phyloP scores from a whole-genome alignment of 2,888 invertebrate species.

The Ganaspis brasiliensis region DNA sequence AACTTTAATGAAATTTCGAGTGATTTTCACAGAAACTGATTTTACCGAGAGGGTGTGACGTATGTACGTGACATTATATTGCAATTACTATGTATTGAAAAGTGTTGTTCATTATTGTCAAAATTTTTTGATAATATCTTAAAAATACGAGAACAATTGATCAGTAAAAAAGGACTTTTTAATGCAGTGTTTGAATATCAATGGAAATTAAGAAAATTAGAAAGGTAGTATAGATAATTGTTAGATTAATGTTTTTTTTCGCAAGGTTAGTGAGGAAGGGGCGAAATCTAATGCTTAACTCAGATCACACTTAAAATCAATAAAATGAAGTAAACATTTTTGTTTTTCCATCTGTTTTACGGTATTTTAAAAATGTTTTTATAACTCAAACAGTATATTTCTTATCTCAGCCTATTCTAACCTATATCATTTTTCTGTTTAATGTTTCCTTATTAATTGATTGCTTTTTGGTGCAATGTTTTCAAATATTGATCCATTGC shows the following conservation, averaged over 20 bases:
- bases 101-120: no score
- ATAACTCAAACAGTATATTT: background rate
- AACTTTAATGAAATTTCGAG: no score
- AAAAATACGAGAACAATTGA: no score
- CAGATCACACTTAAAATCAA: background rate
- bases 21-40: background rate
- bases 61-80: background rate
- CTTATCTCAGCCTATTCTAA: background rate
- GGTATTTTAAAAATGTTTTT: background rate
- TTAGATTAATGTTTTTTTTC: background rate
- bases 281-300: background rate
- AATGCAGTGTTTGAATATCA: no score
- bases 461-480: background rate
- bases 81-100: no score
- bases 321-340: slow-evolving; percentile 17
- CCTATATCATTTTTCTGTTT: background rate
- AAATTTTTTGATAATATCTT: slow-evolving; percentile 9
- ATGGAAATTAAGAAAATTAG: no score
- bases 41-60: slow-evolving; percentile 3
- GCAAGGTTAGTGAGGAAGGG: background rate
- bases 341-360: background rate
- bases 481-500: background rate
- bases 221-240: background rate
- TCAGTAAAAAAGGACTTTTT: no score
- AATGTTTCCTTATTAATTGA: background rate